Percentiles rank a stretch among this genome's conserved stretches.
Conservation (phyloP, 1,140 invertebrate species). For the Medauroidea extradentata region DNA sequence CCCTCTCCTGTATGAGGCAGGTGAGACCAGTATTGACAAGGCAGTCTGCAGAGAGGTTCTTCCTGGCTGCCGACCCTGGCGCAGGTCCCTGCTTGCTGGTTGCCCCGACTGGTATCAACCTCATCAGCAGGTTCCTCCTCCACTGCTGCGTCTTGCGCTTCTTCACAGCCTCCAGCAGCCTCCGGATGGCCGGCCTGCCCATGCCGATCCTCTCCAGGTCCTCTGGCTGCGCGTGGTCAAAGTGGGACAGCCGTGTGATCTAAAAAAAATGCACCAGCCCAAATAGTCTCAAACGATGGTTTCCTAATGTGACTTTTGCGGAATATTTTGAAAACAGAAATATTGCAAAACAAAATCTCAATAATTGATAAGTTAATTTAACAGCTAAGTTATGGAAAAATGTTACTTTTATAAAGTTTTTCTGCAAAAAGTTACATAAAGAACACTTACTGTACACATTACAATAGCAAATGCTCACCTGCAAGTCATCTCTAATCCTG, state of each 20-base stretch:
- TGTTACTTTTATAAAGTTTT: too few relatives aligned
- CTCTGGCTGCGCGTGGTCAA: slow-evolving; percentile 91
- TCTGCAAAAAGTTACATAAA: too few relatives aligned
- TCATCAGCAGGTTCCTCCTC: slow-evolving; percentile 69
- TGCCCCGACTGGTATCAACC: slow-evolving; percentile 66
- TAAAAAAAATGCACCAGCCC: slow-evolving; percentile 33
- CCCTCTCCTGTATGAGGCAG: slow-evolving; percentile 85
- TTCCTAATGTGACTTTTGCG: too few relatives aligned
- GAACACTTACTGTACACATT: too few relatives aligned
- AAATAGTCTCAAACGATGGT: too few relatives aligned
- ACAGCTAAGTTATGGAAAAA: too few relatives aligned
- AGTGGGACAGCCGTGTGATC: slow-evolving; percentile 85
- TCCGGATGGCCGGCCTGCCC: slow-evolving; percentile 83
- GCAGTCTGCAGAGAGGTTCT: slow-evolving; percentile 34
- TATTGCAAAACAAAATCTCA: too few relatives aligned
- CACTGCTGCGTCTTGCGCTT: slow-evolving; percentile 76
- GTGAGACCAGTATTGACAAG: slow-evolving; percentile 50
- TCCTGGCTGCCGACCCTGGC: slow-evolving; percentile 28
- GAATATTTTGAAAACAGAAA: too few relatives aligned
- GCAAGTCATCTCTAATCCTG: slow-evolving; percentile 85
- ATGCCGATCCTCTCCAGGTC: slow-evolving; percentile 94
- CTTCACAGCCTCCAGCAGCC: slow-evolving; percentile 87
- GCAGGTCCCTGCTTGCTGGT: slow-evolving; percentile 67
- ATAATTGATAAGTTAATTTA: too few relatives aligned
- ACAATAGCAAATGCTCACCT: too few relatives aligned